These are phyloP conservation scores for Drosophila teissieri DNA, from an alignment of 1,140 invertebrate species.

Conservation along the genomic window DNA sequence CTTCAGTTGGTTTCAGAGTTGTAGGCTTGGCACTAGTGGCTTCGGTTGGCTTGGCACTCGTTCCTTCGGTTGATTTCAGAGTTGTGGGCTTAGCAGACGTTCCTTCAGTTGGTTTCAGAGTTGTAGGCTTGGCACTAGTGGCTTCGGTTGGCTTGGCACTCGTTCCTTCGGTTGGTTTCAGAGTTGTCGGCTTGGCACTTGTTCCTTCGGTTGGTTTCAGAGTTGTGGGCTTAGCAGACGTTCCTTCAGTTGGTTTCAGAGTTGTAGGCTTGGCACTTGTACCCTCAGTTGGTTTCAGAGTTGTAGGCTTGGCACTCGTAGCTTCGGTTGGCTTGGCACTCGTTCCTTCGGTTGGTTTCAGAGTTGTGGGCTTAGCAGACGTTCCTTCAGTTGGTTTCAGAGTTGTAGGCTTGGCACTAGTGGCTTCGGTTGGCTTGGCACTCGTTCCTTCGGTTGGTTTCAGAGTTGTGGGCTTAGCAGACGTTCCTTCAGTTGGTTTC, in stretches of 20 bases:
- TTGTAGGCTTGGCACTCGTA: conserved; percentile 2
- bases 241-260: background rate
- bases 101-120: too few species aligned
- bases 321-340: background rate
- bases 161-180: background rate
- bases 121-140: too few species aligned
- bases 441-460: conserved; percentile 1
- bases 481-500: background rate
- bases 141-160: background rate
- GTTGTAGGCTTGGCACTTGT: too few species aligned
- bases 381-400: background rate
- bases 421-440: background rate
- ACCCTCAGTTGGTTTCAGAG: conserved; percentile 2
- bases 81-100: background rate
- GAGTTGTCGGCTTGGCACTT: conserved; percentile 4
- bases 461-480: background rate
- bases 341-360: background rate
- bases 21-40: too few species aligned
- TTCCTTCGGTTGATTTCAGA: background rate
- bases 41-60: background rate
- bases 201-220: conserved; percentile 1
- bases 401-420: conserved; percentile 1
- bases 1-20: background rate
- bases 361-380: background rate
- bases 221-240: background rate